Conservation (phyloP, 1,140 invertebrate genomes). For the Yoshiicerus persimilis region DNA sequence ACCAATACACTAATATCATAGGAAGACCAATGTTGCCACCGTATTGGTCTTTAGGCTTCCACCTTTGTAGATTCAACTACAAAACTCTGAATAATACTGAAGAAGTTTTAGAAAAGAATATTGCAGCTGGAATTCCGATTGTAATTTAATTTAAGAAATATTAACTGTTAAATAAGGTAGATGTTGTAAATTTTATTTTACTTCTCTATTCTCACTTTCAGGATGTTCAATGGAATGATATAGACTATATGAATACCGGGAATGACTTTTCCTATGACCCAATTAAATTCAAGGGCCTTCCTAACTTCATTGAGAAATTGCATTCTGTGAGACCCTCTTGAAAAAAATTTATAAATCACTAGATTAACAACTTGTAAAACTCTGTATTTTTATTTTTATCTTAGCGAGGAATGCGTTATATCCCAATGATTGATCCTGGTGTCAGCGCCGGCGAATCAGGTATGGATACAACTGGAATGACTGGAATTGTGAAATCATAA, state of each 20-base stretch:
- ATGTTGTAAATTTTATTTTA: not conserved
- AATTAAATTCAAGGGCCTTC: slow-evolving; percentile 67
- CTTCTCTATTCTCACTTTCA: no score
- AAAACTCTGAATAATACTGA: slow-evolving; percentile 68
- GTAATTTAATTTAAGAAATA: slow-evolving; percentile 60
- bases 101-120: slow-evolving; percentile 68
- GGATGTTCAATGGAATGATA: slow-evolving; percentile 82
- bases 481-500: no score
- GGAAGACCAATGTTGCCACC: slow-evolving; percentile 81
- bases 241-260: slow-evolving; percentile 86
- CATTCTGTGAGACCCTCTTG: slow-evolving; percentile 56
- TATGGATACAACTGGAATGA: no score
- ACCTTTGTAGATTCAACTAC: slow-evolving; percentile 78
- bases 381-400: not conserved
- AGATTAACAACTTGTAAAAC: not conserved
- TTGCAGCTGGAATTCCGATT: slow-evolving; percentile 73
- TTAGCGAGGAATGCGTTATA: slow-evolving; percentile 71
- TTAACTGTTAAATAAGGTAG: no score
- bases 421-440: slow-evolving; percentile 73
- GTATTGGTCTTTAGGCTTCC: slow-evolving; percentile 85
- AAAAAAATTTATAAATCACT: not conserved
- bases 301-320: slow-evolving; percentile 71
- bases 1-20: slow-evolving; percentile 73
- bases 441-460: slow-evolving; percentile 67
- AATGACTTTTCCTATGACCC: slow-evolving; percentile 83